Evolutionary conservation across 2,113 vertebrate species (phyloP), one percentile per base, ranked within the genome.

Genomic region (Channa maculata): DNA sequence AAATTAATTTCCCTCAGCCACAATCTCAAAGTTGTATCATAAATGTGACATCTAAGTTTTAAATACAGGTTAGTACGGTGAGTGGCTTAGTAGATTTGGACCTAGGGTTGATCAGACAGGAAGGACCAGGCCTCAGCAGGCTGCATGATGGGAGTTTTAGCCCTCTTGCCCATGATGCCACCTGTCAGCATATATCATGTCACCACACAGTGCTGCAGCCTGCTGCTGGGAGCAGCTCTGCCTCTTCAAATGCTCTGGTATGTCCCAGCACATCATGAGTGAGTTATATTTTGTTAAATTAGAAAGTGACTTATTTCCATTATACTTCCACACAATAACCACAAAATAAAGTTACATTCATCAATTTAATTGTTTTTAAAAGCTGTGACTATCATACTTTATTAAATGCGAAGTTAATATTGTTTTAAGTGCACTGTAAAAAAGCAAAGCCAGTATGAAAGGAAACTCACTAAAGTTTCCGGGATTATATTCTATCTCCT

Each of bases 161-260:
- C 79, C 75, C 65, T 62, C 24, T 83, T 88, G 79, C 83, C 90
- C 85, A 79, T 49, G 73, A 75, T 86, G 86, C 80, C 75, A 84
- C 66, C 85, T 91, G 89, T 92, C 91, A 86, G 70, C 83, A 81
- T 44, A 10, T 80, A 88, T 92, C 85, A 85, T 33, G 80, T 87
- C 87, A 88, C 79, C 80, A 79, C 86, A 62, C 87, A 60, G 91
- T 3, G 88, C 85, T 64, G 86, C 75, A 74, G 86, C 77, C 80
- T 83, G 83, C 86, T 14, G 84, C 86, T 87, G 84, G 75, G 82
- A 82, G 75, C 79, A 50, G 37, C 71, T 77, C 80, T 49, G 55
- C 39, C 67, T 83, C 59, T 58, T 67, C 24, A 24, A 24, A 24
- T 24, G 24, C 24, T 24, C 24, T 24, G 24, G 24, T 24, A 24